Evolutionary conservation across 2,113 vertebrate genomes (phyloP).

Genomic region (Anolis sagrei): DNA sequence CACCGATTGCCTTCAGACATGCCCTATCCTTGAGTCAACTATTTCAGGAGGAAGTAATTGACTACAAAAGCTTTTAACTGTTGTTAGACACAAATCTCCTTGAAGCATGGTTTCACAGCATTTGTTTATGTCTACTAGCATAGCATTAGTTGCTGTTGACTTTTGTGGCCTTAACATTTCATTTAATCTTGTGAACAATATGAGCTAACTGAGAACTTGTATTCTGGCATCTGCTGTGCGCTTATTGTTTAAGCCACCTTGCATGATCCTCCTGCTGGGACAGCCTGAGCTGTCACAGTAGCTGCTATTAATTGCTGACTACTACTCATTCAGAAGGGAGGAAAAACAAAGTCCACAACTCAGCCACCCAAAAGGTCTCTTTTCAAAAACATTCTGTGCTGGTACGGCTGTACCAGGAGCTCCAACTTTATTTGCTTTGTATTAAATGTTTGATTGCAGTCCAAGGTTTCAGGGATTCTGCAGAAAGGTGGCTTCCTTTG

Average conservation of each 20-base stretch:
- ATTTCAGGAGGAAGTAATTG: neutral
- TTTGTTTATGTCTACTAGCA: neutral
- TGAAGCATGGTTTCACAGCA: neutral
- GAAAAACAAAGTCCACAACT: constrained; percentile 35
- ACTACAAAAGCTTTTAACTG: neutral
- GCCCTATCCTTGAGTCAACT: neutral
- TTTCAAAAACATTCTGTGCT: too few relatives aligned
- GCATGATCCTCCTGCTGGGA: constrained; percentile 53
- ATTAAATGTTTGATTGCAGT: too few relatives aligned
- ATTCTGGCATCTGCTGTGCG: constrained; percentile 40
- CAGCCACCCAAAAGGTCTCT: constrained; percentile 50
- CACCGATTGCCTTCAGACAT: neutral
- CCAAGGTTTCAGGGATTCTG: too few relatives aligned
- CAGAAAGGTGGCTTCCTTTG: too few relatives aligned
- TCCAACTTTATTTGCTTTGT: too few relatives aligned
- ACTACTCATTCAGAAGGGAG: constrained; percentile 46
- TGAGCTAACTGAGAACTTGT: constrained; percentile 8
- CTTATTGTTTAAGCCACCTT: constrained; percentile 30
- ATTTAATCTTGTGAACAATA: neutral
- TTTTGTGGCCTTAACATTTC: neutral
- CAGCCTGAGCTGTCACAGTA: constrained; percentile 47
- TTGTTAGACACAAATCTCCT: neutral
- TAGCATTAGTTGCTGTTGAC: neutral
- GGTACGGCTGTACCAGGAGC: too few relatives aligned
- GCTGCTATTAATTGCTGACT: constrained; percentile 49